Conservation (phyloP, 2,888 invertebrate genomes). For the Yponomeuta malinellus region DNA sequence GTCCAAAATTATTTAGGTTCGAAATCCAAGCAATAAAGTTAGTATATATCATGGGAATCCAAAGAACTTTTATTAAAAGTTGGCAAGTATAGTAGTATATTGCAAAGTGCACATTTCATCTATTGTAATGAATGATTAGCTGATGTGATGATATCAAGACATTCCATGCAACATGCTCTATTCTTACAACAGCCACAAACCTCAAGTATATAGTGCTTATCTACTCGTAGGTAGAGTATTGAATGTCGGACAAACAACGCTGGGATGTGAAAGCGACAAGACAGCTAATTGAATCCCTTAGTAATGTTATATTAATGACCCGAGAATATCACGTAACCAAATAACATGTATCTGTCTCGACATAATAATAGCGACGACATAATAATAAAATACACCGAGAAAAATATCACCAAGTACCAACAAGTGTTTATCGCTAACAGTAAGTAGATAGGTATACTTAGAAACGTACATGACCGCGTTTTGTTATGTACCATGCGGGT, state of each 20-base stretch:
- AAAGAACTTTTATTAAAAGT: not conserved
- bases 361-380: not conserved
- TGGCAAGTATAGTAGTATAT: not conserved
- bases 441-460: slow-evolving; percentile 3
- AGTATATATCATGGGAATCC: not conserved
- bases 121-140: not conserved
- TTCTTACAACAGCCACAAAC: not conserved
- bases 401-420: not conserved
- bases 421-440: not conserved
- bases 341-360: not conserved
- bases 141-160: not conserved
- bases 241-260: slow-evolving; percentile 47
- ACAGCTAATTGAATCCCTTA: slow-evolving; percentile 23
- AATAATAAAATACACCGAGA: not conserved
- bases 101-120: not conserved
- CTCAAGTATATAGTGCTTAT: slow-evolving; percentile 27
- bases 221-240: slow-evolving; percentile 26
- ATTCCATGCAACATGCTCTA: not conserved
- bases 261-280: slow-evolving; percentile 42
- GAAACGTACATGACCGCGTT: slow-evolving; percentile 64
- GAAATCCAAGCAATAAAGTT: not conserved
- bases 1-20: not conserved
- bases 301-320: slow-evolving; percentile 22
- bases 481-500: slow-evolving; percentile 49
- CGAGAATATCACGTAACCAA: slow-evolving; percentile 18